Evolutionary conservation across 2,888 invertebrate species (phyloP).

Genomic region (Zhengitettix transpicula): DNA sequence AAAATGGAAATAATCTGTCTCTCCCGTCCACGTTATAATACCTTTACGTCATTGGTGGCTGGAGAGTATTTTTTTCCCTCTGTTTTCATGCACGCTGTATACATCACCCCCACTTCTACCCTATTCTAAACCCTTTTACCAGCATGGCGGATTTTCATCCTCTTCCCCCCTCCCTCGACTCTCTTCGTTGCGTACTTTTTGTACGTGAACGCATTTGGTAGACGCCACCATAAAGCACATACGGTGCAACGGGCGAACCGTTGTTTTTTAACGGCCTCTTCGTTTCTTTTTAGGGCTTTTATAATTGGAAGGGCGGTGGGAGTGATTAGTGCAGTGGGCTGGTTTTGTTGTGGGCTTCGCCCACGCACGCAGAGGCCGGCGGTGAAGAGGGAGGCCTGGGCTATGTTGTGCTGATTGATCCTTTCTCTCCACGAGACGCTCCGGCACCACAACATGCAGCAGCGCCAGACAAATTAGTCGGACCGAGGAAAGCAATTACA

Average conservation of each 20-base stretch:
- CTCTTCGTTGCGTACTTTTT: constrained; percentile 3
- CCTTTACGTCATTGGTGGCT: neutral
- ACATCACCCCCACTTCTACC: neutral
- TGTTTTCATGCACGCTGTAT: neutral
- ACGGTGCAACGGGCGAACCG: neutral
- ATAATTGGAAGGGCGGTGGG: constrained; percentile 10
- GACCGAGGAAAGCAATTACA: neutral
- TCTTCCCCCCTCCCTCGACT: constrained; percentile 5
- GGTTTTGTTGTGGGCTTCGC: neutral
- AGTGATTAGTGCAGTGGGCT: constrained; percentile 7
- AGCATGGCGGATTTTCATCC: constrained; percentile 1
- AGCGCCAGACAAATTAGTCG: neutral
- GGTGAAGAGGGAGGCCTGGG: neutral
- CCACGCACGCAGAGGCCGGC: neutral
- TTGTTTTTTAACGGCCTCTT: constrained; percentile 3
- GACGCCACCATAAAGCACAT: constrained; percentile 7
- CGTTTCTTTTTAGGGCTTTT: constrained; percentile 5
- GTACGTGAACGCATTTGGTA: constrained; percentile 1
- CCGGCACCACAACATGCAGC: neutral
- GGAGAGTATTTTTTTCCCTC: neutral
- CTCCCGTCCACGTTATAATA: neutral
- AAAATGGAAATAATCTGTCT: neutral
- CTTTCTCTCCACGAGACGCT: neutral
- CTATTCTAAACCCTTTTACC: neutral
- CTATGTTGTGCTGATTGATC: neutral